Conservation (phyloP, 2,888 invertebrate species). For the Drosophila tanythrix region DNA sequence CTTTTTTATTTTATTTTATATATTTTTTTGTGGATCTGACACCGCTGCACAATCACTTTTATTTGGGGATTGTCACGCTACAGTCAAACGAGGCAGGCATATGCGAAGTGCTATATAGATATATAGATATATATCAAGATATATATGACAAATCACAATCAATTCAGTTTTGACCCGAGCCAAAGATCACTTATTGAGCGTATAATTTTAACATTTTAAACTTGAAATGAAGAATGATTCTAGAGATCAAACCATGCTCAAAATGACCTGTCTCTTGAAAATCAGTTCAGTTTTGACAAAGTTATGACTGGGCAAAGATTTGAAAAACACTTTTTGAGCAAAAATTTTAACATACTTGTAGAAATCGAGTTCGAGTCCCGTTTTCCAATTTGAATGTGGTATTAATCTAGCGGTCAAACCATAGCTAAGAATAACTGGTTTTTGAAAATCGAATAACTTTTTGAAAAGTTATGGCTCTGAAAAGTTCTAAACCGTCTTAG, state of each 20-base stretch:
- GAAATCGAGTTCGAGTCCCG: neutral
- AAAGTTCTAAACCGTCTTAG: neutral
- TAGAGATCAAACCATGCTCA: too few species aligned
- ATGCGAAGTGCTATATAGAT: neutral
- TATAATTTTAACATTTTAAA: too few species aligned
- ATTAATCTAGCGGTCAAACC: neutral
- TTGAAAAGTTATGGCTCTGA: neutral
- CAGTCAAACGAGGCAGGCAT: conserved; percentile 6
- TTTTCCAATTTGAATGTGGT: neutral
- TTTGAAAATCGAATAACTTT: too few species aligned
- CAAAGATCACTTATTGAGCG: neutral
- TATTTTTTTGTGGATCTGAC: conserved; percentile 52
- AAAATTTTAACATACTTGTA: neutral
- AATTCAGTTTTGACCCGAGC: neutral
- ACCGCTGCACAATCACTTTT: conserved; percentile 70
- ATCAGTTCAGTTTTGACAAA: neutral
- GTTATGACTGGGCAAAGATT: too few species aligned
- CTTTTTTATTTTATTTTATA: conserved; percentile 36
- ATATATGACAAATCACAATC: neutral
- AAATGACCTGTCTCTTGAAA: neutral
- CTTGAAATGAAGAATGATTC: too few species aligned
- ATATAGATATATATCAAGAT: too few species aligned
- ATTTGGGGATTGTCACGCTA: conserved; percentile 73
- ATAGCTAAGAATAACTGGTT: neutral
- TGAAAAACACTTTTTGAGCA: too few species aligned